A percentile compares a stretch with the other conserved stretches of the same genome.
These are phyloP conservation scores for Agonopterix alstromeriana DNA, from an alignment of 2,888 invertebrate genomes.

Conservation along the genomic window DNA sequence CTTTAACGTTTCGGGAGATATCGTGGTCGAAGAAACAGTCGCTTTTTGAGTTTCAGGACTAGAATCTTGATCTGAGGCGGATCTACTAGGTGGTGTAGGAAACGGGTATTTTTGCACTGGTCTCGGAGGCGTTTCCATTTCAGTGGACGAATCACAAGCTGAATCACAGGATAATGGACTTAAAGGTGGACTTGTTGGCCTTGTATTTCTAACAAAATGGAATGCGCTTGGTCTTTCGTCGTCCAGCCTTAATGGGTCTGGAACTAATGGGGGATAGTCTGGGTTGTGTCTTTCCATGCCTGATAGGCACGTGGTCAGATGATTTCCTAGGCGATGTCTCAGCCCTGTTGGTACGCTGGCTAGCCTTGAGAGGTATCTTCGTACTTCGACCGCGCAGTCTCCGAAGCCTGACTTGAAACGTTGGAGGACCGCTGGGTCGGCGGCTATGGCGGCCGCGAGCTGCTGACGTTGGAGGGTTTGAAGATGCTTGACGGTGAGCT, in stretches of 20 bases:
- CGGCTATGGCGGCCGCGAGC: constrained; percentile 86
- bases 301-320: constrained; percentile 80
- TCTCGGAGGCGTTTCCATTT: constrained; percentile 70
- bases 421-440: constrained; percentile 89
- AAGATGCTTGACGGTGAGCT: constrained; percentile 95
- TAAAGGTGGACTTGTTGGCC: constrained; percentile 80
- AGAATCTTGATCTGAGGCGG: constrained; percentile 73
- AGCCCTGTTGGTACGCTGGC: constrained; percentile 78
- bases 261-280: constrained; percentile 74
- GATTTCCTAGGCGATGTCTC: constrained; percentile 80
- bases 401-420: constrained; percentile 92
- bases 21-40: constrained; percentile 74
- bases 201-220: constrained; percentile 55
- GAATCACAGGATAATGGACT: constrained; percentile 85
- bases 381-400: constrained; percentile 91
- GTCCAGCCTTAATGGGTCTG: constrained; percentile 68
- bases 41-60: constrained; percentile 70
- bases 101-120: constrained; percentile 60
- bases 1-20: constrained; percentile 57
- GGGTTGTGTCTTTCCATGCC: constrained; percentile 63
- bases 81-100: constrained; percentile 78
- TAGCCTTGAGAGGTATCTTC: constrained; percentile 80
- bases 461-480: constrained; percentile 93
- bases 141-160: constrained; percentile 79
- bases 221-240: constrained; percentile 65